Conservation (phyloP, 2,797 vertebrate genomes). For the Falco cherrug region DNA sequence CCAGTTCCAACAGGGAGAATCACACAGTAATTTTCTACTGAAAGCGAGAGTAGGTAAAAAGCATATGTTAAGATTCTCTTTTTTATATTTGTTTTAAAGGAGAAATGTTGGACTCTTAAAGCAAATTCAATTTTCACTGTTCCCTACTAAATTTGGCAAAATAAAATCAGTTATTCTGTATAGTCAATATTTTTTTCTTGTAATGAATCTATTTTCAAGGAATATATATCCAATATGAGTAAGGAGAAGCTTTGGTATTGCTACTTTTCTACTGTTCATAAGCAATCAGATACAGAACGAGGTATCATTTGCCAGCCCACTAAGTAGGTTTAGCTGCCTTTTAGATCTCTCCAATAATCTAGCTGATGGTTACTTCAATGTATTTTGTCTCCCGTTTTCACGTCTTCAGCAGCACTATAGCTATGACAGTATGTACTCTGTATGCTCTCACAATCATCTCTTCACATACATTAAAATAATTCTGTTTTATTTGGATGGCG, state of each 20-base stretch:
- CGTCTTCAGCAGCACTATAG: not conserved
- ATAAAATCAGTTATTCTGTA: not conserved
- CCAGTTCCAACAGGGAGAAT: not conserved
- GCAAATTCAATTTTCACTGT: not conserved
- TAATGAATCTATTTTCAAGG: not conserved
- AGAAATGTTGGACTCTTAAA: not conserved
- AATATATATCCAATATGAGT: too few species aligned
- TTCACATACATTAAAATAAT: not conserved
- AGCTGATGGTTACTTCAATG: not conserved
- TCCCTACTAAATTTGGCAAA: not conserved
- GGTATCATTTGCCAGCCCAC: not conserved
- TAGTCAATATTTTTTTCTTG: not conserved
- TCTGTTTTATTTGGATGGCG: constrained; percentile 24
- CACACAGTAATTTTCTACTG: not conserved
- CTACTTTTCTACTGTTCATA: not conserved
- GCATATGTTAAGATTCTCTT: not conserved
- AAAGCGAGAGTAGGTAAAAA: not conserved
- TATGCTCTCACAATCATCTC: not conserved
- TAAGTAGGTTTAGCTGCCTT: not conserved
- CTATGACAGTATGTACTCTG: not conserved
- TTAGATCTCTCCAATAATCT: not conserved
- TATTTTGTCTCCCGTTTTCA: not conserved
- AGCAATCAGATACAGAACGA: not conserved
- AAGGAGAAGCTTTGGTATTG: not conserved
- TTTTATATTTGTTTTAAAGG: not conserved